phyloP scores from a whole-genome alignment of 2,797 vertebrate genomes.

The Tolypeutes matacus region DNA sequence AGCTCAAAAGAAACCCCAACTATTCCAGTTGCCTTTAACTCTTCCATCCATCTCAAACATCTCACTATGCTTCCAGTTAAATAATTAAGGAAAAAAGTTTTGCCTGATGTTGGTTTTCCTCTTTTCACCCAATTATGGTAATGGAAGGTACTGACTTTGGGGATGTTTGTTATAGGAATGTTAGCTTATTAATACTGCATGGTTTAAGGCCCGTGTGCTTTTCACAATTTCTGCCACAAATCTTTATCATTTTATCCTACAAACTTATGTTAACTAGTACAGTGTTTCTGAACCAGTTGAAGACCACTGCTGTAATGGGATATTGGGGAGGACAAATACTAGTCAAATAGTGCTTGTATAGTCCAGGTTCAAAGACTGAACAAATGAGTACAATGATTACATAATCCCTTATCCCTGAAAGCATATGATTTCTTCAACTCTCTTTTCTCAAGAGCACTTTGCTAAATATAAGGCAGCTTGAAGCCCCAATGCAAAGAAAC shows the following conservation, averaged over 20 bases:
- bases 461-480: background rate
- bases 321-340: background rate
- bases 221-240: background rate
- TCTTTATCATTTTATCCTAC: background rate
- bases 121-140: background rate
- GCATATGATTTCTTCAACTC: background rate
- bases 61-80: background rate
- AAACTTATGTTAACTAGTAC: background rate
- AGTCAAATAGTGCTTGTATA: background rate
- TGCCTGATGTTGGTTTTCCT: background rate
- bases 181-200: background rate
- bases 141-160: background rate
- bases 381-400: background rate
- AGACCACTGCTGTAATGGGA: background rate
- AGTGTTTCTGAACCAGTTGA: background rate
- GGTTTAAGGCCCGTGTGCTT: background rate
- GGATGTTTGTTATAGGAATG: background rate
- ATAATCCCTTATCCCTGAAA: background rate
- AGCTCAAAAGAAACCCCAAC: background rate
- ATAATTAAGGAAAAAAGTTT: background rate
- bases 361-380: constrained; percentile 16
- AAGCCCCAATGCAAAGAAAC: background rate
- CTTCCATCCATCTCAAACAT: background rate
- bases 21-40: background rate
- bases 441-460: background rate